phyloP scores from a whole-genome alignment of 2,888 invertebrate species.

The Oegoconia quadripuncta region DNA sequence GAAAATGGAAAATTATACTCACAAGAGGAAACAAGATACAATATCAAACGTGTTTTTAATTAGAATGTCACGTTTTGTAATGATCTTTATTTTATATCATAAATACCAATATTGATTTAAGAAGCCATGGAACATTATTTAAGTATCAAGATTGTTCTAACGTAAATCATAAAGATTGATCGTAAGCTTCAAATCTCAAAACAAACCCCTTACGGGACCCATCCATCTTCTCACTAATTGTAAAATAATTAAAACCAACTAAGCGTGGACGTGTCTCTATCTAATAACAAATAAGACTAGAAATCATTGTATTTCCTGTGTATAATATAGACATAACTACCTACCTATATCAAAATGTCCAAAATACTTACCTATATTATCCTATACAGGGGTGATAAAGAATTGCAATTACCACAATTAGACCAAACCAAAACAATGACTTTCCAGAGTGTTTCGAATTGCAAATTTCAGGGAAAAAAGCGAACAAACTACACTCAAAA shows the following conservation, averaged over 20 bases:
- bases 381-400: background rate
- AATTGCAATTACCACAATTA: constrained; percentile 9
- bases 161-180: constrained; percentile 26
- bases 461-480: constrained; percentile 73
- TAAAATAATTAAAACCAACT: constrained; percentile 57
- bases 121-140: background rate
- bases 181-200: constrained; percentile 37
- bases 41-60: constrained; percentile 5
- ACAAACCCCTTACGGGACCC: constrained; percentile 37
- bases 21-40: constrained; percentile 15
- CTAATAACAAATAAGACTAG: constrained; percentile 23
- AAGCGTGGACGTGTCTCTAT: constrained; percentile 37
- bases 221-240: constrained; percentile 56
- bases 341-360: no score
- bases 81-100: constrained; percentile 1
- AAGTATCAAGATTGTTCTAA: constrained; percentile 21
- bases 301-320: no score
- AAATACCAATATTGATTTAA: background rate
- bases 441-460: constrained; percentile 68
- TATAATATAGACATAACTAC: no score
- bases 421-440: constrained; percentile 31
- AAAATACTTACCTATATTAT: no score
- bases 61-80: constrained; percentile 3
- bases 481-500: constrained; percentile 69
- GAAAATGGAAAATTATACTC: constrained; percentile 32